phyloP scores from a whole-genome alignment of 2,888 invertebrate genomes.

The Cotesia congregata region DNA sequence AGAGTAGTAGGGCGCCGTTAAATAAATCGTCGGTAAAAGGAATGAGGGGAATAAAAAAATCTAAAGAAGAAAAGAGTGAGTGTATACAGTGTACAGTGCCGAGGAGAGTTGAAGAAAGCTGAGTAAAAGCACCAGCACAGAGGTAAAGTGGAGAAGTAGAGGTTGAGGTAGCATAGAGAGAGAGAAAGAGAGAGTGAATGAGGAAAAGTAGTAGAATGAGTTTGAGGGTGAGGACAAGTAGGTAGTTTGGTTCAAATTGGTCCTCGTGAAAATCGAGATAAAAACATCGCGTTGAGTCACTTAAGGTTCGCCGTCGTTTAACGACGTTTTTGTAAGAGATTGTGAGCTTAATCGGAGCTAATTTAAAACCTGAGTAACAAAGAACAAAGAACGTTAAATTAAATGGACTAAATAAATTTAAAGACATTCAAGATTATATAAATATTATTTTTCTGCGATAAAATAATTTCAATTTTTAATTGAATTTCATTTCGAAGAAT shows the following conservation, averaged over 20 bases:
- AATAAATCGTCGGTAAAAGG: conserved; percentile 55
- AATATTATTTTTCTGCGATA: neutral
- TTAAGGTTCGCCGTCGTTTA: conserved; percentile 37
- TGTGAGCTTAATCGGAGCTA: conserved; percentile 32
- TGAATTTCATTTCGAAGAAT: neutral
- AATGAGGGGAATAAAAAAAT: conserved; percentile 17
- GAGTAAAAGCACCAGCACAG: neutral
- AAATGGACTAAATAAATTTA: conserved; percentile 10
- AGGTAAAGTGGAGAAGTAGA: neutral
- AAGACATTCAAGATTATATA: conserved; percentile 19
- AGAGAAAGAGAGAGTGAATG: neutral
- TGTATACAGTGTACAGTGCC: neutral
- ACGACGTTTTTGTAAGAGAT: conserved; percentile 33
- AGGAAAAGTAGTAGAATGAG: neutral
- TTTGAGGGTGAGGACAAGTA: conserved; percentile 24
- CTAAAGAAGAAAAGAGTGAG: neutral
- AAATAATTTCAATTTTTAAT: neutral
- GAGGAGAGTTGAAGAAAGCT: conserved; percentile 11
- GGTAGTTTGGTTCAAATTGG: conserved; percentile 46
- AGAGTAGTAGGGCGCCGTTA: conserved; percentile 45
- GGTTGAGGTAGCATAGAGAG: neutral
- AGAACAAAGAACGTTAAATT: conserved; percentile 15
- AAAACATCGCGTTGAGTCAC: conserved; percentile 37
- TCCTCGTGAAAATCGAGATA: conserved; percentile 46
- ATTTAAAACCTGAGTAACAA: conserved; percentile 25